These are phyloP conservation scores for Ardeotis arabs DNA, from an alignment of 2,113 vertebrate genomes.

Conservation along the genomic window DNA sequence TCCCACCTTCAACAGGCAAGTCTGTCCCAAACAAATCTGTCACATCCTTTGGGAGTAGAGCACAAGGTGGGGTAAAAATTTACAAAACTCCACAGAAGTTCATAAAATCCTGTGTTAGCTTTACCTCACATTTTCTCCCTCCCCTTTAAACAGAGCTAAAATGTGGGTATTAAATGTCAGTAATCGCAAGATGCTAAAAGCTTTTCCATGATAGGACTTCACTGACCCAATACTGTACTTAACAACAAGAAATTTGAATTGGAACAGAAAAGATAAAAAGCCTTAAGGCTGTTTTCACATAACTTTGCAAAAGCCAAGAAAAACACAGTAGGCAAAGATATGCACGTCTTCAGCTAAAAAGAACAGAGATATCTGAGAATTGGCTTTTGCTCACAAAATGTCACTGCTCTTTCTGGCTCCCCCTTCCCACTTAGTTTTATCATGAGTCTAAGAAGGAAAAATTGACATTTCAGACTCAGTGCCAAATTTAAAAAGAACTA, in stretches of 20 bases:
- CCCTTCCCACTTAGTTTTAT: not conserved
- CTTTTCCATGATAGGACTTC: not conserved
- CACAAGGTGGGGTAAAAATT: not conserved
- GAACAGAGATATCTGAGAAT: not conserved
- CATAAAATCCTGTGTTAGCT: not conserved
- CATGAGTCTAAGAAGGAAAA: not conserved
- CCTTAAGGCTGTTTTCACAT: not conserved
- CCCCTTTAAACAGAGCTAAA: not conserved
- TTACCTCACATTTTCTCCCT: not conserved
- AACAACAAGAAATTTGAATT: not conserved
- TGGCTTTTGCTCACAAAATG: not conserved
- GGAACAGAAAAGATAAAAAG: not conserved
- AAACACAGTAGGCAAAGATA: not conserved
- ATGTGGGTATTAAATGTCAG: not conserved
- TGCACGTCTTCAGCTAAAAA: not conserved
- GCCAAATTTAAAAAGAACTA: not conserved
- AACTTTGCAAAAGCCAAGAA: not conserved
- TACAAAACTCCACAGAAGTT: not conserved
- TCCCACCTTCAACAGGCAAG: slow-evolving; percentile 95
- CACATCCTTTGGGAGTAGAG: slow-evolving; percentile 82
- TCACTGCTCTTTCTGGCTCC: not conserved
- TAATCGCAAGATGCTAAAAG: not conserved
- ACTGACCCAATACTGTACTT: not conserved
- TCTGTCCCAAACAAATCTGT: slow-evolving; percentile 97
- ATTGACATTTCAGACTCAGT: not conserved